Evolutionary conservation across 2,888 invertebrate genomes (phyloP).

Genomic region (Drosophila anomalata): DNA sequence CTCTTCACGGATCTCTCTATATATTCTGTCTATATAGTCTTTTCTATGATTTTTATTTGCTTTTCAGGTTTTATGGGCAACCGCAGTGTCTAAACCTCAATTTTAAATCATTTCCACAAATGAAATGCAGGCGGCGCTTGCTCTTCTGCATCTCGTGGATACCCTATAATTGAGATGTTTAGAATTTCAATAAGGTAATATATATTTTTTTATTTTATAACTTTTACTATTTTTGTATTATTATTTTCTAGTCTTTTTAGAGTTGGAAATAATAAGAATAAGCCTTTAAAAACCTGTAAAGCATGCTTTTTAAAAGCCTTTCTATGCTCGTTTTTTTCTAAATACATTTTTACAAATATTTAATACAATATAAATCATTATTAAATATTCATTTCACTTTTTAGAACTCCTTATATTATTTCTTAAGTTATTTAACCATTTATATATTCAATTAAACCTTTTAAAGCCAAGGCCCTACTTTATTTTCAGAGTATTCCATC

Average conservation of each 20-base stretch:
- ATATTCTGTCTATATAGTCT: not conserved
- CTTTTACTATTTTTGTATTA: not conserved
- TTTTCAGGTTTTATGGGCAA: not conserved
- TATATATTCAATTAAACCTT: no score
- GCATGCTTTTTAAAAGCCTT: not conserved
- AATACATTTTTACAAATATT: no score
- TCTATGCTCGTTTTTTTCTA: no score
- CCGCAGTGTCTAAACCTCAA: constrained; percentile 30
- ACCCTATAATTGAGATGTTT: not conserved
- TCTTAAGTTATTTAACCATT: no score
- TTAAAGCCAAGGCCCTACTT: no score
- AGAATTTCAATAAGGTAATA: no score
- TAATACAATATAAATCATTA: no score
- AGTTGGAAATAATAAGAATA: no score
- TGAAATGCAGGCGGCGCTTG: constrained; percentile 32
- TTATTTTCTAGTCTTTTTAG: not conserved
- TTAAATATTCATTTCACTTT: no score
- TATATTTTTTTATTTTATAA: not conserved
- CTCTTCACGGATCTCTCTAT: not conserved
- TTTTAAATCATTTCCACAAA: constrained; percentile 36
- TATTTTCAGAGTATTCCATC: not conserved
- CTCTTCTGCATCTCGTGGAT: not conserved
- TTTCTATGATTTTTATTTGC: not conserved
- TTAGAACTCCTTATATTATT: no score
- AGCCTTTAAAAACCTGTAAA: no score